Conservation (phyloP, 2,888 invertebrate genomes). For the Ophioninae sp. region DNA sequence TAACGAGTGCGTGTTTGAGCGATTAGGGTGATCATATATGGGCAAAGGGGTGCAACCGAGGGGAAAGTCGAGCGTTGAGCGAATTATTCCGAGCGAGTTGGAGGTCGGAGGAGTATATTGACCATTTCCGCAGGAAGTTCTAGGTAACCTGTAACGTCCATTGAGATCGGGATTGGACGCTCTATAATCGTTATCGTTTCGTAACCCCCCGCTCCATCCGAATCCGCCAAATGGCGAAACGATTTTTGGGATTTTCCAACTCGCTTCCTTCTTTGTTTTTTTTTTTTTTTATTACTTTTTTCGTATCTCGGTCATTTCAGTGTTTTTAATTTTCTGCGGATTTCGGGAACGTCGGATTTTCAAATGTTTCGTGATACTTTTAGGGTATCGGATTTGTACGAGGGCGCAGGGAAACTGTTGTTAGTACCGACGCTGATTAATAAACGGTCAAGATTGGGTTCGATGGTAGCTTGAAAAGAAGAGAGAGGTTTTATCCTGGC, state of each 20-base stretch:
- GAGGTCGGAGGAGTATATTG: constrained; percentile 79
- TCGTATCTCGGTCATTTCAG: background rate
- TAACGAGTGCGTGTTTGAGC: constrained; percentile 74
- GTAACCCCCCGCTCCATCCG: constrained; percentile 70
- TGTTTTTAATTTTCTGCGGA: background rate
- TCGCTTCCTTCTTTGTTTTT: too few species aligned
- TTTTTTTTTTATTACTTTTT: background rate
- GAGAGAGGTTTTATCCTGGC: too few species aligned
- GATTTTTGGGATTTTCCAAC: background rate
- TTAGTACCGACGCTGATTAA: too few species aligned
- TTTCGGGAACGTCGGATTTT: background rate
- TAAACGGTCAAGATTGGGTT: too few species aligned
- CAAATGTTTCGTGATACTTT: background rate
- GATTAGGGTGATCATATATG: constrained; percentile 75
- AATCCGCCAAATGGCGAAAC: constrained; percentile 58
- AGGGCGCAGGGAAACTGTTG: background rate
- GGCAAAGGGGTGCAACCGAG: constrained; percentile 70
- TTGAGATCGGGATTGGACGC: constrained; percentile 77
- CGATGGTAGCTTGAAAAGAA: too few species aligned
- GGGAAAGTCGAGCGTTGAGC: constrained; percentile 67
- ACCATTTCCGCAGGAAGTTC: constrained; percentile 79
- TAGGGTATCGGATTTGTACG: background rate
- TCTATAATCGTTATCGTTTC: constrained; percentile 75
- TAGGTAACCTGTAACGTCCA: constrained; percentile 79
- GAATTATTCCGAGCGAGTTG: constrained; percentile 73